Evolutionary conservation across 2,113 vertebrate genomes (phyloP).

Genomic region (Sardina pilchardus): DNA sequence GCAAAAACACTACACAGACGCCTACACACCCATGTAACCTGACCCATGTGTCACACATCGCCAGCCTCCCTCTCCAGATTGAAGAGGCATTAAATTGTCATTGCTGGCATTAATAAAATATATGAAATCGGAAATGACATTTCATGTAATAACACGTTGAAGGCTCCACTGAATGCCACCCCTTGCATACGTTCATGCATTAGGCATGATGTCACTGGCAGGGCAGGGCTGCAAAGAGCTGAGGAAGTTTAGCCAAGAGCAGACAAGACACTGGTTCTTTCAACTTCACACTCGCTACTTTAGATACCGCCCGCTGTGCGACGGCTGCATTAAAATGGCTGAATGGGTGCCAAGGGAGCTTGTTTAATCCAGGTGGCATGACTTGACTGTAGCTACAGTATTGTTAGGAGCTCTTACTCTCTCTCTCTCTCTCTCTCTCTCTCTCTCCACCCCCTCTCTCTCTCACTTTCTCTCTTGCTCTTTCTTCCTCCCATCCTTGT

Average conservation of each 20-base stretch:
- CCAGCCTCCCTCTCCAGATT: not conserved
- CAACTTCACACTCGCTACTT: not conserved
- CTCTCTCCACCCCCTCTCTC: not conserved
- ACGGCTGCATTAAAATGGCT: not conserved
- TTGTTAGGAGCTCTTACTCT: not conserved
- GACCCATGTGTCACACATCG: not conserved
- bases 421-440: slow-evolving; percentile 2
- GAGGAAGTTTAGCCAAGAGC: not conserved
- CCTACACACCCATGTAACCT: not conserved
- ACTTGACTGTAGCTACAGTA: not conserved
- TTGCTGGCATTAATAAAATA: slow-evolving; percentile 6
- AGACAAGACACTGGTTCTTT: not conserved
- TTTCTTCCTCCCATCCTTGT: not conserved
- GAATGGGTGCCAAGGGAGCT: slow-evolving; percentile 3
- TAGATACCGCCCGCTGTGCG: not conserved
- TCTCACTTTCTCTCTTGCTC: not conserved
- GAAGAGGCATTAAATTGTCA: not conserved
- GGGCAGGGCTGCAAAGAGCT: not conserved
- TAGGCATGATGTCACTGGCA: slow-evolving; percentile 1
- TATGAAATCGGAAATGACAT: slow-evolving; percentile 4
- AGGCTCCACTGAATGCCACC: not conserved
- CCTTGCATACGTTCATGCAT: not conserved
- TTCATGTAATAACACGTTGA: not conserved
- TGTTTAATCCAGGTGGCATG: not conserved
- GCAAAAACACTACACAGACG: not conserved